Evolutionary conservation across 2,888 invertebrate species (phyloP), one percentile per base, ranked within the genome.

Genomic region (Cryptocephalus moraei): DNA sequence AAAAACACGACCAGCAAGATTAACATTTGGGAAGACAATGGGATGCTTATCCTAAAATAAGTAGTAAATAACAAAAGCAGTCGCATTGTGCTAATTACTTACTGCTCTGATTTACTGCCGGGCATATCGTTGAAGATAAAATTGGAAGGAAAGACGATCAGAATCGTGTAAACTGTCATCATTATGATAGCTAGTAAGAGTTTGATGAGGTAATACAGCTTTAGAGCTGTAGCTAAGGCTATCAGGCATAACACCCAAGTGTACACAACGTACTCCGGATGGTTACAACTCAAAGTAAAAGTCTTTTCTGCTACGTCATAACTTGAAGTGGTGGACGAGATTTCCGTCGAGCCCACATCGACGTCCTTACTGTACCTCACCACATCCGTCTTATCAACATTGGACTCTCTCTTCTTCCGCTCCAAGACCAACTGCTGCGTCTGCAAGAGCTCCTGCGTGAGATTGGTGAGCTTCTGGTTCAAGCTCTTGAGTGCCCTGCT

Each of bases 201-300:
- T 68, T 93, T 93, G 45, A 91, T 82, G 53, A 92, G 69, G 64
- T 91, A 92, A 65, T 91, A 91, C 12, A 94, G 73, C 67, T 92
- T 93, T 32, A 96, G 75, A 32, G 94, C 93, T 0, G 95, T 90
- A 0, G 95, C 92, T 49, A 92, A 73, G 0, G 92, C 90, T 38
- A 96, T 86, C 63, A 96, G 78, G 60, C 93, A 90, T 12, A 97
- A 73, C 45, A 95, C 86, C 88, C 94, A 93, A 3, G 92, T 91
- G 71, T 92, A 93, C 4, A 94, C 90, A 10, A 92, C 82, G 64
- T 94, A 94, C 69, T 95, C 91, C 0, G 87, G 85, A 56, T 81
- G 79, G 42, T 49, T 55, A 39, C 60, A 60, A 14, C 46, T 43
- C 9, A 33, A 9, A 8, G 31, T 32, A n/a, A 6, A 11, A 4